These are phyloP conservation scores for Phalangium opilio DNA, from an alignment of 2,888 invertebrate genomes.

Conservation along the genomic window DNA sequence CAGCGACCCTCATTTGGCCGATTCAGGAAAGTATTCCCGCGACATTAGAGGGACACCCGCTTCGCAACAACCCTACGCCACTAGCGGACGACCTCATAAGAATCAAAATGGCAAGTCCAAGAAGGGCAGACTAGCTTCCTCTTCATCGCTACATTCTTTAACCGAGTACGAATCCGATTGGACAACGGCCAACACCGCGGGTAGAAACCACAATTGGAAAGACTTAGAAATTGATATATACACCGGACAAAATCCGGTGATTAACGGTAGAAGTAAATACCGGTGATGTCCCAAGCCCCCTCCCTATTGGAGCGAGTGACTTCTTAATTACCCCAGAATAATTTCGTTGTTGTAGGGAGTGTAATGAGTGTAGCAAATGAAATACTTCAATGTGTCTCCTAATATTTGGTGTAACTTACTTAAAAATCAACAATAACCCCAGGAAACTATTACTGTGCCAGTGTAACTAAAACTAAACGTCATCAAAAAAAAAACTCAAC, in stretches of 20 bases:
- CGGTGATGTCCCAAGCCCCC: constrained; percentile 1
- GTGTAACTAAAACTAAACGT: too few species aligned
- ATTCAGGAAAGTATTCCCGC: constrained; percentile 29
- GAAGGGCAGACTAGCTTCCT: constrained; percentile 14
- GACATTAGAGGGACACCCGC: constrained; percentile 50
- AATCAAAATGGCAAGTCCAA: constrained; percentile 1
- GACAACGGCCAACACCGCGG: constrained; percentile 1
- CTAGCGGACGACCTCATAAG: constrained; percentile 7
- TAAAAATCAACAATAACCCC: too few species aligned
- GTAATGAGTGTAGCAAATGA: too few species aligned
- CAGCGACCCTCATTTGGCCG: constrained; percentile 56
- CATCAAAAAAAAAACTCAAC: too few species aligned
- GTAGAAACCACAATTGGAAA: constrained; percentile 46
- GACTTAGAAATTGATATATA: constrained; percentile 92
- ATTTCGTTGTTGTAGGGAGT: too few species aligned
- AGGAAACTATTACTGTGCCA: too few species aligned
- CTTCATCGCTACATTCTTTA: constrained; percentile 18
- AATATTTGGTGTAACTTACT: too few species aligned
- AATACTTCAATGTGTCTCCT: too few species aligned
- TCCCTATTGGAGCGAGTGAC: too few species aligned
- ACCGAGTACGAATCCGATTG: constrained; percentile 61
- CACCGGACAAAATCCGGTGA: constrained; percentile 65
- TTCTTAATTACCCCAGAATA: too few species aligned
- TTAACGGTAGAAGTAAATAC: constrained; percentile 6
- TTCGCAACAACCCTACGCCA: constrained; percentile 65